Base-by-base conservation (phyloP, 1,140 invertebrate genomes). In the Drosophila aff. region DNA sequence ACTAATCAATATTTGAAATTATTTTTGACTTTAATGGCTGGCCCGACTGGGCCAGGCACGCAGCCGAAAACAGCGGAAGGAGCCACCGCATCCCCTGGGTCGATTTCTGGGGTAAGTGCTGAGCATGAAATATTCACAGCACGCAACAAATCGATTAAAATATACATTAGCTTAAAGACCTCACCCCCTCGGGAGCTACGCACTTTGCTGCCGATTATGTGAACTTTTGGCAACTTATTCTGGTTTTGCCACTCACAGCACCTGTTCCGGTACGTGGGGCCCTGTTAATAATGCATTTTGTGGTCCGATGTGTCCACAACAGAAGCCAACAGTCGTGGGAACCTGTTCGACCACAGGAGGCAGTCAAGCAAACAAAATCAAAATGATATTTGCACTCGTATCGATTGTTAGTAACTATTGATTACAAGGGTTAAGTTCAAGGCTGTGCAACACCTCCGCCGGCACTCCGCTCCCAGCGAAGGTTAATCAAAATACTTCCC, bases 91-190 rank as follows among this genome's bases (percentile, higher is more conserved):
- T 61, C 49, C 63, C 75, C 36, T 38, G 52, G 46, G 41, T 61
- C 46, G 66, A 28, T 73, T 71, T 52, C 53, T 46, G 67, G 53
- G 59, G 71, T 89, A 85, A 90, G 84, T 90, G 64, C 67, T 11
- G 33, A 23, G 64, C 41, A 76, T 76, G 63, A 59, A 76, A 74
- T 68, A 90, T 90, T 85, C 85, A 69, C 69, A 67, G 50, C 85
- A 90, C 85, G 85, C 85, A 90, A 90, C 73, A 76, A 90, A 90
- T 90, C 85, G 85, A 90, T 90, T 90, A 90, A 78, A 87, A 71
- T 77, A 81, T 65, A 76, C 76, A 76, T 89, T 90, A 67, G 63
- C 63, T 44, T 52, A 63, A 76, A 79, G 77, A 73, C 65, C 55
- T 49, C 53, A 2, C 18, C 40, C 18, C 73, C 46, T 26, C 3